These are phyloP conservation scores for Meloe dianella DNA, from an alignment of 2,888 invertebrate species.

Conservation along the genomic window DNA sequence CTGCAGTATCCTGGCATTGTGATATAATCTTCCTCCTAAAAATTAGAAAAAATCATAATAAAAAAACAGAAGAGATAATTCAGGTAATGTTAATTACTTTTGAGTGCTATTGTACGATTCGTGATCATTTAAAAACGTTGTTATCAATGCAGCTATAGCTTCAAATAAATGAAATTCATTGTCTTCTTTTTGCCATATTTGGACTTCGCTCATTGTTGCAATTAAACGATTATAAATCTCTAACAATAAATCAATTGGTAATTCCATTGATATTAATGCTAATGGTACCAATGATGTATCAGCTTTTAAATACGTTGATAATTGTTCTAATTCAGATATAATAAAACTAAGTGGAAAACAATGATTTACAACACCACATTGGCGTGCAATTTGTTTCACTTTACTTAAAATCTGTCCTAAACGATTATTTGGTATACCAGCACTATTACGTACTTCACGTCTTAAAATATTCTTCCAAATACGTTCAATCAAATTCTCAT, in stretches of 20 bases:
- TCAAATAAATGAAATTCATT: slow-evolving; percentile 85
- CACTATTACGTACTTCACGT: slow-evolving; percentile 60
- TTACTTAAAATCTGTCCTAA: slow-evolving; percentile 76
- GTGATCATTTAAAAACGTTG: slow-evolving; percentile 70
- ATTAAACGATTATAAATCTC: slow-evolving; percentile 86
- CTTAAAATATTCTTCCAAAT: slow-evolving; percentile 89
- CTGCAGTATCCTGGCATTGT: slow-evolving; percentile 76
- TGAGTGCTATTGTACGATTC: slow-evolving; percentile 63
- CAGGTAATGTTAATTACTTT: slow-evolving; percentile 55
- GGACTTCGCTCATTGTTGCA: slow-evolving; percentile 58
- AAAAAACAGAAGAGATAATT: neutral
- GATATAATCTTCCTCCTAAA: slow-evolving; percentile 72
- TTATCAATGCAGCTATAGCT: slow-evolving; percentile 76
- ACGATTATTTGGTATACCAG: slow-evolving; percentile 63
- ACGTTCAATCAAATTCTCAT: slow-evolving; percentile 83
- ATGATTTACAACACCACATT: slow-evolving; percentile 80
- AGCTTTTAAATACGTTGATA: slow-evolving; percentile 73
- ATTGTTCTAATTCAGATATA: slow-evolving; percentile 77
- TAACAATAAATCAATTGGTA: slow-evolving; percentile 77
- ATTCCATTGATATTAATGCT: slow-evolving; percentile 76
- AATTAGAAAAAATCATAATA: slow-evolving; percentile 39
- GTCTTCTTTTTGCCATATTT: slow-evolving; percentile 84
- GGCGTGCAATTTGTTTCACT: slow-evolving; percentile 76
- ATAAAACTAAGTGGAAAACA: slow-evolving; percentile 90
- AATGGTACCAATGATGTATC: slow-evolving; percentile 78